Evolutionary conservation across 2,797 vertebrate genomes (phyloP), one percentile per base, ranked within the genome.

Genomic region (Danio jaintianensis): DNA sequence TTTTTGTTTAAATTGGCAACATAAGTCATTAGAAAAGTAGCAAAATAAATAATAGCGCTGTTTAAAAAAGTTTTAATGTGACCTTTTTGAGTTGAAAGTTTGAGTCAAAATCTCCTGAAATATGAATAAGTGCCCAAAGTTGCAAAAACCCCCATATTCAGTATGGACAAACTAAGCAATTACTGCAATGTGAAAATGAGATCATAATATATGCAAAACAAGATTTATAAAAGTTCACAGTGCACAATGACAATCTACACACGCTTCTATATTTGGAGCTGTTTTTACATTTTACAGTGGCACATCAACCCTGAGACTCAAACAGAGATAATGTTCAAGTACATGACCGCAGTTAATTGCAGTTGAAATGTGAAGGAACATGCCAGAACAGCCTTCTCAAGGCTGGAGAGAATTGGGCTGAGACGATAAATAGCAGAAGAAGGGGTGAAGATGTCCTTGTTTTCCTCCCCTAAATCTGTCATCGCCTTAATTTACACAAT

Each of bases 401-500:
- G 67, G 74, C 63, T 81, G 80, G 75, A 76, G 55, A 76, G 70
- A 82, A 86, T 66, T 78, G 71, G 78, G 62, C 47, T 50, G 75
- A 84, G 81, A 67, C 52, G 56, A 83, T 84, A 84, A 86, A 86
- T 83, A 85, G 81, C 75, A 84, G 82, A 69, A 80, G 76, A 81
- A 29, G 75, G 81, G 83, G 75, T 70, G 56, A 84, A 82, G 84
- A 73, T 55, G 84, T 71, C 84, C 83, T 85, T 84, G 82, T 83
- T 84, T 82, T 79, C 50, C 68, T 62, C 81, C 79, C 56, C 74
- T 80, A 87, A 87, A 86, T 86, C 82, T 86, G 76, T 36, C 67
- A 20, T 61, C 40, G 69, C 36, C 85, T 84, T 88, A 82, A 89
- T 88, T 89, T 85, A 84, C 85, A 87, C 80, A 61, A 69, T 29